These are phyloP conservation scores for Pseudomugil tenellus DNA, from an alignment of 2,797 vertebrate species.

Conservation along the genomic window DNA sequence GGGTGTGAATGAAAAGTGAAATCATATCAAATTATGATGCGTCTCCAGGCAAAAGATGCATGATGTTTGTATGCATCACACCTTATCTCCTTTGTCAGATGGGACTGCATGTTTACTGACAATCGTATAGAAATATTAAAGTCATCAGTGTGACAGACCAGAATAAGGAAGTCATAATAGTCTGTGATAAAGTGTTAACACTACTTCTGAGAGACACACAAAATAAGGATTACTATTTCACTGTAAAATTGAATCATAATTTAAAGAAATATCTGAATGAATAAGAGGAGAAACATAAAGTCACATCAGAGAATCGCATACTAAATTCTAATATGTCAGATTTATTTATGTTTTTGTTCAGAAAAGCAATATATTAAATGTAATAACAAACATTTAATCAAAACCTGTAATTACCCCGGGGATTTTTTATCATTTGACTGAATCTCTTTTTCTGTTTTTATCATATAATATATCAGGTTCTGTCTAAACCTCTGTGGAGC, in stretches of 20 bases:
- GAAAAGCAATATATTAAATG: background rate
- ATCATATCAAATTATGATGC: background rate
- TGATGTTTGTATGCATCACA: background rate
- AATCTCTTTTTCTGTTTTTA: background rate
- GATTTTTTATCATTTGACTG: background rate
- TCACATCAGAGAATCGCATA: background rate
- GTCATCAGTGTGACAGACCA: background rate
- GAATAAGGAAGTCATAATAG: background rate
- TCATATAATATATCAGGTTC: background rate
- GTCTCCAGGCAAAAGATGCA: conserved; percentile 15
- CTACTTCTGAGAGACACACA: background rate
- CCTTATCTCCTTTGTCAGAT: background rate
- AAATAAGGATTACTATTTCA: background rate
- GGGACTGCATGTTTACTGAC: background rate
- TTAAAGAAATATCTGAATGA: background rate
- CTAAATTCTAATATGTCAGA: too few relatives aligned
- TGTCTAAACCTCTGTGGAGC: background rate
- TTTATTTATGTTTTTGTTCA: too few relatives aligned
- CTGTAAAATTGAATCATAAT: background rate
- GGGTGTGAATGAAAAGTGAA: conserved; percentile 32
- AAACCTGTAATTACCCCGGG: background rate
- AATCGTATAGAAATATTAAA: background rate
- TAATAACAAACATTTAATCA: background rate
- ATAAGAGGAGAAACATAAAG: background rate
- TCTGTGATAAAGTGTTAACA: background rate